Conservation (phyloP, 2,113 vertebrate species). For the Capreolus pygargus region DNA sequence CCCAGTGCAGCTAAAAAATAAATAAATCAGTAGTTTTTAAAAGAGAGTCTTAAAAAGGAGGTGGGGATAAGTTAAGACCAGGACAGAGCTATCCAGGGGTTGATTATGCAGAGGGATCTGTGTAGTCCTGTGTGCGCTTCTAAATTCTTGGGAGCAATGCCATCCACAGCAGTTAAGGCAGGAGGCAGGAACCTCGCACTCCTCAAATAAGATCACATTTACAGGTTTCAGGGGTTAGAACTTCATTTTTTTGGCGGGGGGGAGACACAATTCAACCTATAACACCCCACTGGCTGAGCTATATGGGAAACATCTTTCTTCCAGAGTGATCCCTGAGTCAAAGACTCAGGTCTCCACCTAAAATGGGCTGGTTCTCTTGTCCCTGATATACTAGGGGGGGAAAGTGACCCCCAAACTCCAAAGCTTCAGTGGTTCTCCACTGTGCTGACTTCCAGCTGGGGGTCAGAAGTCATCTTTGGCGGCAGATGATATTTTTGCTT, state of each 20-base stretch:
- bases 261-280: not conserved
- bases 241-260: not conserved
- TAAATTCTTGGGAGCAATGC: accelerated
- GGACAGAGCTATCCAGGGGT: not conserved
- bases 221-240: not conserved
- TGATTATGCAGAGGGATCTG: no score
- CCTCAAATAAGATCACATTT: not conserved
- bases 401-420: not conserved
- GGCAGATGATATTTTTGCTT: not conserved
- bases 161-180: not conserved
- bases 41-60: not conserved
- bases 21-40: accelerated
- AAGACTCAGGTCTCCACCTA: not conserved
- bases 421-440: not conserved
- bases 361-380: not conserved
- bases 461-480: not conserved
- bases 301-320: not conserved
- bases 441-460: not conserved
- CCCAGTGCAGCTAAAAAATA: not conserved
- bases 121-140: not conserved
- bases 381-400: not conserved
- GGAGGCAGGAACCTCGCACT: not conserved
- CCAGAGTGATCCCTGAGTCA: not conserved
- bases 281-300: no score
- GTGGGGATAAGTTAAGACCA: not conserved